These are phyloP conservation scores for Gadus chalcogrammus DNA, from an alignment of 2,113 vertebrate genomes.

Conservation along the genomic window DNA sequence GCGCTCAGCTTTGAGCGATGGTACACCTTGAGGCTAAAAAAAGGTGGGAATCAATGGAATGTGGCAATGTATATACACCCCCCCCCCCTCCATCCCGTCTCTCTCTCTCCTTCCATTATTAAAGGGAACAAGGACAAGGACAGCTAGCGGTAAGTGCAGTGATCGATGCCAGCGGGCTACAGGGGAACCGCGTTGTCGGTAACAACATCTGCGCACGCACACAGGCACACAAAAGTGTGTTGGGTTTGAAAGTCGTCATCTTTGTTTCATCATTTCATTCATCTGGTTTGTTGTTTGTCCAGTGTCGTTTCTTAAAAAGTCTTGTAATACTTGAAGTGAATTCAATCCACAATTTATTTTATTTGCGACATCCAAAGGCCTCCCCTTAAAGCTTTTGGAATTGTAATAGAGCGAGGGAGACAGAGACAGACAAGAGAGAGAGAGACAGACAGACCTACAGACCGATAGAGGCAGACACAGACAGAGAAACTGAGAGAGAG, in stretches of 20 bases:
- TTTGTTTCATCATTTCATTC: too few relatives aligned
- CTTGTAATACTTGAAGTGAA: too few relatives aligned
- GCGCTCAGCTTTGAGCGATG: too few relatives aligned
- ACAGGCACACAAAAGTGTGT: neutral
- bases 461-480: neutral
- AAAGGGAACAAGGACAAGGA: slow-evolving; percentile 44
- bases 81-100: slow-evolving; percentile 11
- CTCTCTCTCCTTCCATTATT: slow-evolving; percentile 1
- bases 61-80: slow-evolving; percentile 28
- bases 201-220: neutral
- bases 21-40: neutral
- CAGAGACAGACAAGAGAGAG: neutral
- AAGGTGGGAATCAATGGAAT: slow-evolving; percentile 37
- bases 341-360: too few relatives aligned
- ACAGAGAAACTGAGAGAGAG: neutral
- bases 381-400: too few relatives aligned
- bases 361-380: too few relatives aligned
- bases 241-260: too few relatives aligned
- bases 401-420: neutral
- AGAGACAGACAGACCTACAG: too few relatives aligned
- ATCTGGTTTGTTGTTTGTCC: too few relatives aligned
- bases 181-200: neutral
- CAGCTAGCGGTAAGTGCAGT: slow-evolving; percentile 51
- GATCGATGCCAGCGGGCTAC: slow-evolving; percentile 31
- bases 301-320: too few relatives aligned